Evolutionary conservation across 1,140 invertebrate genomes (phyloP).

Genomic region (Heliconius nattereri): DNA sequence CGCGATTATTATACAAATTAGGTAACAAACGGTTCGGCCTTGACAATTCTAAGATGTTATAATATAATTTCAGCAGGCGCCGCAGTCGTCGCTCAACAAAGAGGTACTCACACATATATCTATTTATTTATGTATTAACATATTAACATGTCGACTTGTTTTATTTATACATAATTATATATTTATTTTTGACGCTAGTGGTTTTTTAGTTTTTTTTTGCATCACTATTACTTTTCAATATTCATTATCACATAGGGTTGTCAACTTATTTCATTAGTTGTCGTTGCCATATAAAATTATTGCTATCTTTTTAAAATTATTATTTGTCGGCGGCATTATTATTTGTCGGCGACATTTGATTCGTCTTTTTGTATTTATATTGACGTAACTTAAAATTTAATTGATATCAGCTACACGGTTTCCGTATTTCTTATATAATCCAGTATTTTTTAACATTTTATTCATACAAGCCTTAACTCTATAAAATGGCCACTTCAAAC

Average conservation of each 20-base stretch:
- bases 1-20: conserved; percentile 1
- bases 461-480: too few relatives aligned
- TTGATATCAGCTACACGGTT: too few relatives aligned
- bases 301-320: neutral
- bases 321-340: too few relatives aligned
- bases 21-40: neutral
- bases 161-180: neutral
- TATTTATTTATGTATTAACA: conserved; percentile 3
- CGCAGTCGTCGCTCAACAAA: conserved; percentile 13
- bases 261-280: neutral
- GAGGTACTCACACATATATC: conserved; percentile 26
- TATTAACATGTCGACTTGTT: neutral
- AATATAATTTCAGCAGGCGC: conserved; percentile 15
- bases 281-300: neutral
- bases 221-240: neutral
- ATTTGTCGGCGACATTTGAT: too few relatives aligned
- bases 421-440: too few relatives aligned
- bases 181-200: neutral
- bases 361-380: too few relatives aligned
- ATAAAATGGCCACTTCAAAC: too few relatives aligned
- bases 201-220: neutral
- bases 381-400: too few relatives aligned
- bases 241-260: neutral
- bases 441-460: too few relatives aligned
- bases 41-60: conserved; percentile 2